These are phyloP conservation scores for Drosophila kohkoa DNA, from an alignment of 1,140 invertebrate species.

Conservation along the genomic window DNA sequence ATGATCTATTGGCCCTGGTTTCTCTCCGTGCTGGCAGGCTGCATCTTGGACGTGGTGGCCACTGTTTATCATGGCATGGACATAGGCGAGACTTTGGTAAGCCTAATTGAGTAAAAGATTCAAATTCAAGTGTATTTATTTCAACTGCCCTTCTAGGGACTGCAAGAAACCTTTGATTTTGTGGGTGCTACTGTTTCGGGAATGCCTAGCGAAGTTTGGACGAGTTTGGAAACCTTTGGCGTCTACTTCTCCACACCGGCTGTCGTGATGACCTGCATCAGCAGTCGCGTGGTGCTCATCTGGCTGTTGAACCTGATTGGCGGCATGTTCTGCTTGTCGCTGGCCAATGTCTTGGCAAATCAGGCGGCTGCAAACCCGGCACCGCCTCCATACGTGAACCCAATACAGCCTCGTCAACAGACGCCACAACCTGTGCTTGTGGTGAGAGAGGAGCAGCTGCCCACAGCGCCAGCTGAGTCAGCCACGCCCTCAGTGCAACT, in stretches of 20 bases:
- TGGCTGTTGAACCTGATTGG: slow-evolving; percentile 79
- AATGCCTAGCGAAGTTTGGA: neutral
- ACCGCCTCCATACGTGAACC: slow-evolving; percentile 3
- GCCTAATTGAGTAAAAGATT: neutral
- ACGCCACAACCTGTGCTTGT: slow-evolving; percentile 44
- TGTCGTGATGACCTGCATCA: slow-evolving; percentile 64
- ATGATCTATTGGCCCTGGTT: slow-evolving; percentile 80
- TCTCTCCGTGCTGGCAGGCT: slow-evolving; percentile 62
- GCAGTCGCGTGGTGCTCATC: slow-evolving; percentile 64
- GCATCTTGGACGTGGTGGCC: slow-evolving; percentile 74
- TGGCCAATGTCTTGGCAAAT: slow-evolving; percentile 62
- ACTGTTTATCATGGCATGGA: slow-evolving; percentile 70
- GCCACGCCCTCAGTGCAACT: slow-evolving; percentile 6
- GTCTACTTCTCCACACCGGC: slow-evolving; percentile 73
- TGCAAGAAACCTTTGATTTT: slow-evolving; percentile 48
- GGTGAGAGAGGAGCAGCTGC: slow-evolving; percentile 20
- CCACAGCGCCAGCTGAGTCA: slow-evolving; percentile 27
- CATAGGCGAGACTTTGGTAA: slow-evolving; percentile 63
- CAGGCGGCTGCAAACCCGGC: slow-evolving; percentile 27
- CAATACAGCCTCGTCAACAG: slow-evolving; percentile 39
- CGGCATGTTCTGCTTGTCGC: slow-evolving; percentile 68
- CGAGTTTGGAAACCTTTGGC: slow-evolving; percentile 40
- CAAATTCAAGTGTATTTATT: neutral
- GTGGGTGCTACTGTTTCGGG: slow-evolving; percentile 14
- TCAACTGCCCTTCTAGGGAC: slow-evolving; percentile 17